Conservation (phyloP, 2,113 vertebrate genomes). For the Brachypteracias leptosomus region DNA sequence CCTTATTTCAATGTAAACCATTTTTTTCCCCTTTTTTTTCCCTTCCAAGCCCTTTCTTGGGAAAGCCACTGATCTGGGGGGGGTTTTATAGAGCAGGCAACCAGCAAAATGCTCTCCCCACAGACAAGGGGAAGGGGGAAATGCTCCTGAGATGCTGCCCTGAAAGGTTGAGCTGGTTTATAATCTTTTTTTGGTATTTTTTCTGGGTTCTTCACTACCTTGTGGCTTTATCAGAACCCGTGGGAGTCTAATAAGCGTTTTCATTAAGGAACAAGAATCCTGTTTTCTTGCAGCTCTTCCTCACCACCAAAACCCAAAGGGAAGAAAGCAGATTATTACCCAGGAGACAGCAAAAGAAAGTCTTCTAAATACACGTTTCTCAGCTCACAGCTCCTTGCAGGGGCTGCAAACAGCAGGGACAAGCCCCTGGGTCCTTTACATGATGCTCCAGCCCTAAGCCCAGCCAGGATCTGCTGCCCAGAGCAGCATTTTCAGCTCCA, state of each 20-base stretch:
- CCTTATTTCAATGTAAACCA: not conserved
- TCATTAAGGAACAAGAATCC: slow-evolving; percentile 51
- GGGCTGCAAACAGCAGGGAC: not conserved
- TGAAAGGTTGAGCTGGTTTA: not conserved
- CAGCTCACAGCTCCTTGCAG: not conserved
- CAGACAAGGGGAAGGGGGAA: not conserved
- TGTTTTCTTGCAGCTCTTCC: slow-evolving; percentile 22
- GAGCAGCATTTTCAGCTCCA: not conserved
- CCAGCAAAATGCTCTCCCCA: not conserved
- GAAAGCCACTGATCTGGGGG: not conserved
- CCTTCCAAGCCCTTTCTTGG: not conserved
- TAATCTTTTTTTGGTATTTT: not conserved
- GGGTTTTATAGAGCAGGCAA: not conserved
- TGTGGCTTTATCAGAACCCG: not conserved
- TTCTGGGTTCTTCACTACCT: not conserved
- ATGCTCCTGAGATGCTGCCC: not conserved
- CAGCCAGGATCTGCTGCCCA: not conserved
- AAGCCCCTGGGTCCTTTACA: not conserved
- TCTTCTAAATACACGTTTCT: not conserved
- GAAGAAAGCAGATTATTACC: not conserved
- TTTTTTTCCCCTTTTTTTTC: too few species aligned
- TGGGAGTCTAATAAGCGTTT: not conserved
- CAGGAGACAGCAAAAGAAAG: not conserved
- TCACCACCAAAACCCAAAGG: not conserved
- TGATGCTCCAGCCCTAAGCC: not conserved